Base-by-base conservation (phyloP, 2,888 invertebrate species). In the Drosophila nigritarsus region DNA sequence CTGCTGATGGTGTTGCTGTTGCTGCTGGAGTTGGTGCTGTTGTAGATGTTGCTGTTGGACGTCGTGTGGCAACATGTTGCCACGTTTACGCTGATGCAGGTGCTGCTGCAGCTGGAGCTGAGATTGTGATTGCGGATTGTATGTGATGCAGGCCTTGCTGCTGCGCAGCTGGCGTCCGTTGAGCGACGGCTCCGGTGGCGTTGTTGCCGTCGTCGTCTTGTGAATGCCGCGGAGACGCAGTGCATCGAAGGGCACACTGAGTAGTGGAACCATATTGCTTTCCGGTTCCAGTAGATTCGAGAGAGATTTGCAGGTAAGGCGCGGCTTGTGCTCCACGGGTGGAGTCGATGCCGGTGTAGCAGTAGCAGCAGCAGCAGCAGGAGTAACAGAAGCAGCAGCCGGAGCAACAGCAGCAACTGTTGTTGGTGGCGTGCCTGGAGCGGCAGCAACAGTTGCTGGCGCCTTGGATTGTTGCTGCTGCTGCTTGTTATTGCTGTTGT, bases 261-360 rank as follows among this genome's bases (percentile, higher is more conserved):
- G 64, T 34, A 81, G 70, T 27, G 84, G 80, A 60, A 83, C 73
- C 61, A 80, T 80, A 55, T 82, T 87, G 67, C 85, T 88, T 74
- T 93, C 93, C n/a, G 95, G 94, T 85, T 95, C 94, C 89, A 95
- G 89, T 73, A 95, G 92, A 91, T 95, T 95, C 78, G 95, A 94
- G 77, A 95, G 93, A 30, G 95, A 95, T 91, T 95, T 95, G 72
- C 95, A 95, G 90, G 94, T 95, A 68, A 95, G 94, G 80, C 95
- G 93, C 48, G 95, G 95, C 71, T 95, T 94, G 76, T 94, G 87
- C 75, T 87, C 87, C 18, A 68, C 61, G 0, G 91, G 92, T 92
- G 72, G 75, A 2, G 78, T 49, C 5, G 82, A 40, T 15, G 83
- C 51, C 29, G 66, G 40, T 18, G 59, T n/a, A 18, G 65, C 38